Percentiles rank a stretch among this genome's conserved stretches.
These are phyloP conservation scores for Theristicus caerulescens DNA, from an alignment of 2,113 vertebrate genomes.

Conservation along the genomic window DNA sequence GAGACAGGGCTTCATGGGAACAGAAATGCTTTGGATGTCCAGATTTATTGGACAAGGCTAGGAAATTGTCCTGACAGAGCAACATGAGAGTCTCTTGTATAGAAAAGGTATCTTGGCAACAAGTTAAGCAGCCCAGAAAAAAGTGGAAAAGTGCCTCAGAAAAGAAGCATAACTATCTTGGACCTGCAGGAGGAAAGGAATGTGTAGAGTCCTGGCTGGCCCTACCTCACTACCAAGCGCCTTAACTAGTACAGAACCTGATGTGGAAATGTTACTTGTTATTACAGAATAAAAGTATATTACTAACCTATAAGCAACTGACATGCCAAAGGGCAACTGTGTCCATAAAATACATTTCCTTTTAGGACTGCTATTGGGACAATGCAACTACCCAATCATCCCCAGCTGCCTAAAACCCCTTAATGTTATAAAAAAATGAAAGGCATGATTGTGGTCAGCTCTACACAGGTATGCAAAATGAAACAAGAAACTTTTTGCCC, in stretches of 20 bases:
- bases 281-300: not conserved
- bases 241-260: not conserved
- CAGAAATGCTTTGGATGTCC: not conserved
- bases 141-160: not conserved
- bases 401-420: not conserved
- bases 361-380: not conserved
- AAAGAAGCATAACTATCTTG: not conserved
- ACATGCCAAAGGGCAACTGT: not conserved
- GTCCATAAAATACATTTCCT: not conserved
- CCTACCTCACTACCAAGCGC: not conserved
- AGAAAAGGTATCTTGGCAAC: not conserved
- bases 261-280: not conserved
- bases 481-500: not conserved
- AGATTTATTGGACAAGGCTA: not conserved
- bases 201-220: not conserved
- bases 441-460: not conserved
- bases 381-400: not conserved
- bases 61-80: not conserved
- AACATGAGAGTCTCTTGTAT: not conserved
- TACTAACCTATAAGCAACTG: not conserved
- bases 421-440: not conserved
- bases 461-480: not conserved
- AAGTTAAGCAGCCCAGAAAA: not conserved
- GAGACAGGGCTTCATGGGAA: not conserved
- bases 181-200: constrained; percentile 15